Conservation (phyloP, 2,888 invertebrate genomes). For the Entomobrya proxima region DNA sequence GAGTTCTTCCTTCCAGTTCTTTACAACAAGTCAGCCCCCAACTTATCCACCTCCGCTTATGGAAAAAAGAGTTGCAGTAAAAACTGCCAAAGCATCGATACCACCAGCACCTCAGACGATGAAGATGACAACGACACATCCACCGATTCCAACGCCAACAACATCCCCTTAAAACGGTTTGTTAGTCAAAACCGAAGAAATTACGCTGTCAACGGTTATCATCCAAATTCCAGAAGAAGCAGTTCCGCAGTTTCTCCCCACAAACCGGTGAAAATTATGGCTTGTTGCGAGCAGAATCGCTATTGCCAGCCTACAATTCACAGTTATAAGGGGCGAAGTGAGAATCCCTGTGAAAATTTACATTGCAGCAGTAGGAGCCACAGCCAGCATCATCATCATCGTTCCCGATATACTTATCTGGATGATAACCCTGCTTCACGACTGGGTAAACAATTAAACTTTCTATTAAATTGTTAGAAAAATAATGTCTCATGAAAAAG, state of each 20-base stretch:
- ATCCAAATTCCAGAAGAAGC: not conserved
- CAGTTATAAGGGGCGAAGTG: no score
- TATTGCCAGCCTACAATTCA: no score
- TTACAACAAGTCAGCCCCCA: not conserved
- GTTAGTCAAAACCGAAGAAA: not conserved
- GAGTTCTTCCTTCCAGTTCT: conserved; percentile 2
- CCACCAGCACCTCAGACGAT: not conserved
- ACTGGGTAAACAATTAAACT: no score
- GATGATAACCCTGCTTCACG: no score
- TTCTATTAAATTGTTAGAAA: no score
- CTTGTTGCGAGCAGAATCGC: no score
- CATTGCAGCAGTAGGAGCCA: no score
- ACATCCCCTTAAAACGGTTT: not conserved
- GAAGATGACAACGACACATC: no score
- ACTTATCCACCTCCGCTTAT: not conserved
- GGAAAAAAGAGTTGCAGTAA: not conserved
- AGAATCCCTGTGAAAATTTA: no score
- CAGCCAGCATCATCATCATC: no score
- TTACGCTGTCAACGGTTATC: not conserved
- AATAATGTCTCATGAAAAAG: no score
- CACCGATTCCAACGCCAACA: not conserved
- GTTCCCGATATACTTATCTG: no score
- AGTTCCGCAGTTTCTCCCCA: not conserved
- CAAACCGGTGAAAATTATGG: not conserved
- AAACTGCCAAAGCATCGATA: not conserved